Evolutionary conservation across 2,888 invertebrate genomes (phyloP).

Genomic region (Erebia epiphron): DNA sequence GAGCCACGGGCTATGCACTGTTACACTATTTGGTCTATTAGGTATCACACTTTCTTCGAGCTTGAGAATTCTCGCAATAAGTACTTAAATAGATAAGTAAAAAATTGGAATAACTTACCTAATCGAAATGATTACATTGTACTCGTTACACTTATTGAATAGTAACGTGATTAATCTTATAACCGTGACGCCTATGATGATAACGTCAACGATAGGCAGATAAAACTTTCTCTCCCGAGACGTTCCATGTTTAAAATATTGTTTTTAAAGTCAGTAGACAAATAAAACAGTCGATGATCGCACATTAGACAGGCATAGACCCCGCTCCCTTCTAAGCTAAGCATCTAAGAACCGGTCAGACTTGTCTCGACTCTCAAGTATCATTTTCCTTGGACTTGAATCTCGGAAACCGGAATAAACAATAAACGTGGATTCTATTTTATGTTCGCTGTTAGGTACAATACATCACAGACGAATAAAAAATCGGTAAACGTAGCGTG

Average conservation of each 20-base stretch:
- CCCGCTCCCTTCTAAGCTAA: constrained; percentile 17
- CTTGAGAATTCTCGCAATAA: too few relatives aligned
- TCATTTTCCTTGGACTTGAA: constrained; percentile 39
- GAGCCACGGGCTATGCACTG: too few relatives aligned
- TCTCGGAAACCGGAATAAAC: constrained; percentile 36
- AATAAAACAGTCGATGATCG: constrained; percentile 20
- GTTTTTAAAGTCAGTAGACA: not conserved
- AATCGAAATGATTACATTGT: too few relatives aligned
- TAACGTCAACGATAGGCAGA: not conserved
- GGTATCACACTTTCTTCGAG: too few relatives aligned
- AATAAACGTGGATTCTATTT: constrained; percentile 30
- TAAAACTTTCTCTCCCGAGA: not conserved
- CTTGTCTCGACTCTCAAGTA: constrained; percentile 33
- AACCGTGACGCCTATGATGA: not conserved
- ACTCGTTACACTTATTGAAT: not conserved
- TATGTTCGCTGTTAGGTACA: constrained; percentile 29
- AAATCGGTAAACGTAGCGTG: constrained; percentile 1
- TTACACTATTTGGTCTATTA: too few relatives aligned
- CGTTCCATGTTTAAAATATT: not conserved
- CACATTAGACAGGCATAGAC: constrained; percentile 15
- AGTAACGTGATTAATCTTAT: not conserved
- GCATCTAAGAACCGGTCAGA: constrained; percentile 32
- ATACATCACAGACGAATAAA: constrained; percentile 24
- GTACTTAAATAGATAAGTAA: too few relatives aligned
- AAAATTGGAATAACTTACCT: too few relatives aligned